Base-by-base conservation (phyloP, 2,888 invertebrate species). In the Parelbella ahira region DNA sequence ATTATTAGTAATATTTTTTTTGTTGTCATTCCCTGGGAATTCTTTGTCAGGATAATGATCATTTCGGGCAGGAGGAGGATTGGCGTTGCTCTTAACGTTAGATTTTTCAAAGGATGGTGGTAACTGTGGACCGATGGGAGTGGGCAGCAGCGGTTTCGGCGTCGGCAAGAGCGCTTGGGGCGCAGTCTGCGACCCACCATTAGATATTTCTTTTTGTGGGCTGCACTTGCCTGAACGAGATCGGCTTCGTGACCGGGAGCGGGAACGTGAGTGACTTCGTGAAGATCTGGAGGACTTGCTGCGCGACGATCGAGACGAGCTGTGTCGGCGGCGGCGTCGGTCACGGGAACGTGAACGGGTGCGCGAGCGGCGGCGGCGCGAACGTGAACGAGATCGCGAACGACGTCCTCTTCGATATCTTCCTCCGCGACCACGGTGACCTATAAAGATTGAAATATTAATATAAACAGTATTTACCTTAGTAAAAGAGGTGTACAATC, bases 151-250 rank as follows among this genome's bases (percentile, higher is more conserved):
- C 45, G 68, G 63, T 50, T 65, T 63, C 50, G 67, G 66, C 51
- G 67, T 65, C 45, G 68, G 66, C 58, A 68, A 54, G 37, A 68
- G 60, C 37, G 62, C 58, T 51, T 51, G 61, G 41, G 71, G 67
- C 56, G 65, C 62, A 59, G 66, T 63, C 62, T 68, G 75, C 54
- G 66, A 69, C 55, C 63, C 68, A 51, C 63, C 55, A 48, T 68
- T 66, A 58, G 60, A 61, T 61, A 63, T 54, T 48, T 72, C 72
- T 67, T 76, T 80, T 58, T 53, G 59, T 48, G 82, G 82, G 76
- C 84, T 84, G 76, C 83, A 88, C 87, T 88, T 88, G 88, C 88
- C 88, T 88, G 88, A 86, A 62, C 86, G 84, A 58, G 80, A 84
- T 54, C 76, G 79, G 75, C 77, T 78, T 57, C 82, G 80, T 44